A percentile compares a stretch with the other conserved stretches of the same genome.
phyloP scores from a whole-genome alignment of 2,888 invertebrate genomes.

The Rosalia funebris region DNA sequence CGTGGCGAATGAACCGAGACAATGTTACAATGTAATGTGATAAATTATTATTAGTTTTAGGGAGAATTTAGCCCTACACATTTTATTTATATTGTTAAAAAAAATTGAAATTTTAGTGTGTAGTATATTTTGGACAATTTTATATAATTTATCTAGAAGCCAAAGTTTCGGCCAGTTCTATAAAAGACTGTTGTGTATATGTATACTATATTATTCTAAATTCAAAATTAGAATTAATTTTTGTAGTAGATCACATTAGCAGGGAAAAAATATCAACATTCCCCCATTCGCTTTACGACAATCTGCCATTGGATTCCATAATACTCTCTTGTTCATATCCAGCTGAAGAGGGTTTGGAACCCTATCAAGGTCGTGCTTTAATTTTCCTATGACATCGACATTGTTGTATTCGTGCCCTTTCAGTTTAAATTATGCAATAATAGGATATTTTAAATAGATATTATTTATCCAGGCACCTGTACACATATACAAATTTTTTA shows the following conservation, averaged over 20 bases:
- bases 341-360: constrained; percentile 19
- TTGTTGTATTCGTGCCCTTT: constrained; percentile 35
- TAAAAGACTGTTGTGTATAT: constrained; percentile 76
- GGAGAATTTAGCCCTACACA: constrained; percentile 37
- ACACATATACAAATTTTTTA: constrained; percentile 51
- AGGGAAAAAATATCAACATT: constrained; percentile 56
- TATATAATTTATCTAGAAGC: constrained; percentile 62
- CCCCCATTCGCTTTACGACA: constrained; percentile 60
- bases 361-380: constrained; percentile 24
- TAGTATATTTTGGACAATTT: constrained; percentile 62
- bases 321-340: constrained; percentile 37
- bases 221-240: constrained; percentile 62
- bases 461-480: constrained; percentile 53
- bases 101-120: constrained; percentile 59
- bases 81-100: constrained; percentile 44
- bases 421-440: constrained; percentile 46
- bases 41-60: constrained; percentile 60
- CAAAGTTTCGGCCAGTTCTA: constrained; percentile 74
- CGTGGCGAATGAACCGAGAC: constrained; percentile 72
- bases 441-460: constrained; percentile 50
- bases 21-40: constrained; percentile 64
- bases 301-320: constrained; percentile 50
- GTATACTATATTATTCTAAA: constrained; percentile 66
- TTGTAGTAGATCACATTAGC: constrained; percentile 56
- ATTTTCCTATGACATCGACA: constrained; percentile 39